These are phyloP conservation scores for Lymantria monacha DNA, from an alignment of 2,888 invertebrate genomes.

Conservation along the genomic window DNA sequence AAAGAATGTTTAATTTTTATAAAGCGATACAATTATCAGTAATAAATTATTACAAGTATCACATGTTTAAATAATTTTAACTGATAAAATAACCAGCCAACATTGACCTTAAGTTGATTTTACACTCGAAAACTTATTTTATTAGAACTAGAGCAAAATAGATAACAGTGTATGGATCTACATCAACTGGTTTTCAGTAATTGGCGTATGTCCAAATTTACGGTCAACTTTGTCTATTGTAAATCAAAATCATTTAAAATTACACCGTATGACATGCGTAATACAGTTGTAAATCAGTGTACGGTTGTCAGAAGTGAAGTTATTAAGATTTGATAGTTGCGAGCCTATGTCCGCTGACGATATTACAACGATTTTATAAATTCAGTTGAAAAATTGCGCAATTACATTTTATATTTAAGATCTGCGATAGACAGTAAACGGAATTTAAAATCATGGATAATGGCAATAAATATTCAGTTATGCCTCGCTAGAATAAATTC, in stretches of 20 bases:
- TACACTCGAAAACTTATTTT: neutral
- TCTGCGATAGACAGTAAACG: neutral
- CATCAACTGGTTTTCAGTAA: slow-evolving; percentile 28
- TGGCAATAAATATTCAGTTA: neutral
- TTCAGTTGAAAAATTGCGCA: slow-evolving; percentile 6
- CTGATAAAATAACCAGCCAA: slow-evolving; percentile 14
- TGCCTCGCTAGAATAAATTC: neutral
- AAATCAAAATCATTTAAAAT: slow-evolving; percentile 29
- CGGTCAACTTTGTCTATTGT: slow-evolving; percentile 34
- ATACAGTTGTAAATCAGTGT: slow-evolving; percentile 46
- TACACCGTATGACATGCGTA: slow-evolving; percentile 29
- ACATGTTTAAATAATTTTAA: slow-evolving; percentile 27
- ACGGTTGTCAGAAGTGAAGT: slow-evolving; percentile 27
- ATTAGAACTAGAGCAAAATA: slow-evolving; percentile 17
- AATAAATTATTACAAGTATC: slow-evolving; percentile 37
- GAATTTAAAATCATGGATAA: neutral
- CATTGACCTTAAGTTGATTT: slow-evolving; percentile 6
- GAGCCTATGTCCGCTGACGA: slow-evolving; percentile 27
- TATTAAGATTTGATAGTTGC: slow-evolving; percentile 51
- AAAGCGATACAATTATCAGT: slow-evolving; percentile 26
- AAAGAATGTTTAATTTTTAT: slow-evolving; percentile 33
- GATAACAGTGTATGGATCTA: slow-evolving; percentile 23
- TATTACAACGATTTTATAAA: slow-evolving; percentile 31
- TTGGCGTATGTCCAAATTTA: slow-evolving; percentile 45
- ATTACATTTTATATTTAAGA: slow-evolving; percentile 1